A percentile compares a stretch with the other conserved stretches of the same genome.
Conservation (phyloP, 2,797 vertebrate genomes). For the Diplodus puntazzo region DNA sequence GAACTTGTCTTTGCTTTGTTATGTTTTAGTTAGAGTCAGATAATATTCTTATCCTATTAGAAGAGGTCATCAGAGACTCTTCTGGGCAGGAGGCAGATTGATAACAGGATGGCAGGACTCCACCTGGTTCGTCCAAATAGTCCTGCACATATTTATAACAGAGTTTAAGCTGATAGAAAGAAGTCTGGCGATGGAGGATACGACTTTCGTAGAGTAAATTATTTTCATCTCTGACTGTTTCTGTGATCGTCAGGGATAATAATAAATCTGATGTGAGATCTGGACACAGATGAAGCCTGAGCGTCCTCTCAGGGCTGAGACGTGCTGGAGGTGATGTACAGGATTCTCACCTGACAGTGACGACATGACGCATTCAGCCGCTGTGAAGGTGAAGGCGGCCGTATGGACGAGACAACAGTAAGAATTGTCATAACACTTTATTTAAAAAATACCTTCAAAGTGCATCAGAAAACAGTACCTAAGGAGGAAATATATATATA, state of each 20-base stretch:
- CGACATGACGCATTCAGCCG: background rate
- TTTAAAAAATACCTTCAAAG: background rate
- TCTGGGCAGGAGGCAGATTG: background rate
- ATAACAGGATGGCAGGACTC: background rate
- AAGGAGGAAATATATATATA: background rate
- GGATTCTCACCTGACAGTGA: background rate
- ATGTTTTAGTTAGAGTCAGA: background rate
- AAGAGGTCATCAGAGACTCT: background rate
- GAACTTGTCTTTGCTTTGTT: too few relatives aligned
- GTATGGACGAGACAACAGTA: too few relatives aligned
- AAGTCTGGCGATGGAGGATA: background rate
- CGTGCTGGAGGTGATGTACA: background rate
- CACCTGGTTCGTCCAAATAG: background rate
- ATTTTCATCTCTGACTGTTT: background rate
- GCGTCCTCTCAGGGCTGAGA: background rate
- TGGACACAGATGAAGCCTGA: background rate
- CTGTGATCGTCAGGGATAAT: background rate
- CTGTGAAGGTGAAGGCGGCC: too few relatives aligned
- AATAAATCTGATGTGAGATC: background rate
- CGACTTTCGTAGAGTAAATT: background rate
- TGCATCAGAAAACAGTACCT: background rate
- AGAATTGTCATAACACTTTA: background rate
- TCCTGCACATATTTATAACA: background rate
- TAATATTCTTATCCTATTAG: background rate
- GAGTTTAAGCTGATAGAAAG: background rate